Conservation (phyloP, 2,888 invertebrate genomes). For the Laspeyria flexula region DNA sequence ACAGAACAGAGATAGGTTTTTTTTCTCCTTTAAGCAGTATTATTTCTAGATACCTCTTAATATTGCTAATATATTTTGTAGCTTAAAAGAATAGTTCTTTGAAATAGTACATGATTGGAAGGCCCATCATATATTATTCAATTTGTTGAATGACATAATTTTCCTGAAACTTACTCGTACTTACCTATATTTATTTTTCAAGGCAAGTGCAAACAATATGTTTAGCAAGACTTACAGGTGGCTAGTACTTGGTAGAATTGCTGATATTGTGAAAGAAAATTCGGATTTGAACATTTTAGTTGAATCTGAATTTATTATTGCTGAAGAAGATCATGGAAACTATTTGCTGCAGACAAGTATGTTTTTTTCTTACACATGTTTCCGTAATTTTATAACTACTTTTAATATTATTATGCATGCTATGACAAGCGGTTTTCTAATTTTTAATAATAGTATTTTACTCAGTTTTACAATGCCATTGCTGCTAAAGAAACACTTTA, state of each 20-base stretch:
- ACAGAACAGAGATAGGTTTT: no score
- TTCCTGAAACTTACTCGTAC: background rate
- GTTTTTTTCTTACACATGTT: conserved; percentile 37
- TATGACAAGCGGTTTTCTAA: no score
- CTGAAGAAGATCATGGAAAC: conserved; percentile 34
- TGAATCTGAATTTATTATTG: conserved; percentile 65
- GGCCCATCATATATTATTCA: background rate
- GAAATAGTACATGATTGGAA: background rate
- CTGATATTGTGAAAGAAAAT: conserved; percentile 35
- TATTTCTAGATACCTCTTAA: no score
- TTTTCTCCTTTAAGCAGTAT: no score
- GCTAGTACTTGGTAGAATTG: conserved; percentile 53
- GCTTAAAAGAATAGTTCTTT: background rate
- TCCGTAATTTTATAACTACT: no score
- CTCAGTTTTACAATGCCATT: no score
- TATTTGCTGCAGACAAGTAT: conserved; percentile 54
- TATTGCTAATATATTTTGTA: no score
- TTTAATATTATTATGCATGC: no score
- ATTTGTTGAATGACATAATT: background rate
- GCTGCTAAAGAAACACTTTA: no score
- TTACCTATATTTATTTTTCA: conserved; percentile 11
- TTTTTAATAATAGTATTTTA: no score
- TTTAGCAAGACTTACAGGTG: conserved; percentile 62
- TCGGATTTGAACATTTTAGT: conserved; percentile 47
- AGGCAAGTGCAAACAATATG: conserved; percentile 54